Percentiles rank a stretch among this genome's conserved stretches.
Evolutionary conservation across 2,797 vertebrate genomes (phyloP).

Genomic region (Onychomys torridus): DNA sequence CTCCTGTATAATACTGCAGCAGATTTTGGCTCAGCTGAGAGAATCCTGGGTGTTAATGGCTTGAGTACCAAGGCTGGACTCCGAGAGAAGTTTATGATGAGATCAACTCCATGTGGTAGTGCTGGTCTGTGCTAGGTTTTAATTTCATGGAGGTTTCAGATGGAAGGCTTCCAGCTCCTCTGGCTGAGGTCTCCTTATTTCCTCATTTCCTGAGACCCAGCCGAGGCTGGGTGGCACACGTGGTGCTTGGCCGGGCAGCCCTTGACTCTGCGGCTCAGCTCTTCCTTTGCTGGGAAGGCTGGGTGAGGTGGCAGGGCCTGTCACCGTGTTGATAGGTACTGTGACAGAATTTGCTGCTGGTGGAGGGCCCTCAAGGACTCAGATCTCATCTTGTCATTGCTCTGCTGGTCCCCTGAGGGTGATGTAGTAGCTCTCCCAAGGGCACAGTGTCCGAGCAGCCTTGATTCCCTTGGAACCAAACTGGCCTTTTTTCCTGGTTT

Average conservation of each 20-base stretch:
- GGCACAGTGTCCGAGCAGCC: not conserved
- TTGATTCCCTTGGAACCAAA: not conserved
- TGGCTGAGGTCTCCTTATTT: conserved; percentile 34
- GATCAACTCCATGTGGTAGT: not conserved
- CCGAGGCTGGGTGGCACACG: not conserved
- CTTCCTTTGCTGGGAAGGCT: conserved; percentile 1
- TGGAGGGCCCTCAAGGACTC: not conserved
- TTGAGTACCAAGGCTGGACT: not conserved
- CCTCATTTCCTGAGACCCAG: conserved; percentile 64
- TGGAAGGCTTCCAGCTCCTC: conserved; percentile 41
- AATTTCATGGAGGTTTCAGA: conserved; percentile 59
- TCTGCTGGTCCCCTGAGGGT: not conserved
- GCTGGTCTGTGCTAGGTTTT: conserved; percentile 4
- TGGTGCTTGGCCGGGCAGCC: not conserved
- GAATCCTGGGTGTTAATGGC: not conserved
- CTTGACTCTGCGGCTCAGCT: not conserved
- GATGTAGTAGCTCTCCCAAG: not conserved
- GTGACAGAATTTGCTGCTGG: not conserved
- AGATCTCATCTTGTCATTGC: not conserved
- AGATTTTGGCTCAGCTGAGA: not conserved
- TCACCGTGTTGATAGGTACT: not conserved
- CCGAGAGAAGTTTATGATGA: not conserved
- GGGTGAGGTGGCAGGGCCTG: not conserved
- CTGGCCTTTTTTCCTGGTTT: not conserved
- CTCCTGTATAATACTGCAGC: not conserved